Conservation (phyloP, 2,888 invertebrate species). For the Exephanes ischioxanthus region DNA sequence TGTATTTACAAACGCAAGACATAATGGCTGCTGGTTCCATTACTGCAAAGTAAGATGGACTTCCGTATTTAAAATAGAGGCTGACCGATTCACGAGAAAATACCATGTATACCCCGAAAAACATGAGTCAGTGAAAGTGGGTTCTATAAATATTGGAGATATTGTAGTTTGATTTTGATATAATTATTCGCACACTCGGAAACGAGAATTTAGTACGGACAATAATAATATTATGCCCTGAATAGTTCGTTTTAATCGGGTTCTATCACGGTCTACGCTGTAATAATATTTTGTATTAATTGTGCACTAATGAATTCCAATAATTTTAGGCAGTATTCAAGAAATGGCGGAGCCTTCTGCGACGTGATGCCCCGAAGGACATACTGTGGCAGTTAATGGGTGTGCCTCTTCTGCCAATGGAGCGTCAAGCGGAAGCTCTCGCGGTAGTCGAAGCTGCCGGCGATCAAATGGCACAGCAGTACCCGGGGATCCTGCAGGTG, state of each 20-base stretch:
- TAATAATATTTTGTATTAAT: neutral
- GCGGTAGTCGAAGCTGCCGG: neutral
- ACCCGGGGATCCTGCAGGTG: neutral
- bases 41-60: too few relatives aligned
- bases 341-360: slow-evolving; percentile 1
- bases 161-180: too few relatives aligned
- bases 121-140: too few relatives aligned
- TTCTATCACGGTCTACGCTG: neutral
- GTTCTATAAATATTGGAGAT: too few relatives aligned
- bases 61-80: too few relatives aligned
- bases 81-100: too few relatives aligned
- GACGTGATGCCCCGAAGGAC: neutral
- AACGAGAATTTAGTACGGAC: neutral
- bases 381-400: slow-evolving; percentile 9
- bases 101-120: too few relatives aligned
- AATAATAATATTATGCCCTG: neutral
- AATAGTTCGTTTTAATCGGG: neutral
- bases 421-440: neutral
- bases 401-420: slow-evolving; percentile 18
- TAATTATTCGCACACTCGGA: too few relatives aligned
- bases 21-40: too few relatives aligned
- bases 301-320: too few relatives aligned
- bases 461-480: neutral
- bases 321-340: slow-evolving; percentile 10
- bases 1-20: too few relatives aligned